Evolutionary conservation across 1,140 invertebrate species (phyloP).

Genomic region (Epicauta chinensis): DNA sequence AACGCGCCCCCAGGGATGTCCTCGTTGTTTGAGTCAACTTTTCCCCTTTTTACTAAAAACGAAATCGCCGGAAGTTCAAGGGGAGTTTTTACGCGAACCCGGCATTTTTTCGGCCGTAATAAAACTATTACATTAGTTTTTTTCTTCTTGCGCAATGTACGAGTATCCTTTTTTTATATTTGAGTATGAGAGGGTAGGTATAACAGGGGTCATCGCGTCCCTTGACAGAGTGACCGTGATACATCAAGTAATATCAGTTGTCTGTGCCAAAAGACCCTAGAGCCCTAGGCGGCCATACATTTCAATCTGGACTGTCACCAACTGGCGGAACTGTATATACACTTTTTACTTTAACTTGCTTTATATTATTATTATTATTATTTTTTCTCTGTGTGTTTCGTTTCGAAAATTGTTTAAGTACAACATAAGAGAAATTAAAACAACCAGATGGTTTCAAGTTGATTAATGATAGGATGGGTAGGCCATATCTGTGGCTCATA

Average conservation of each 20-base stretch:
- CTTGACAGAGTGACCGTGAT: constrained; percentile 42
- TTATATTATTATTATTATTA: too few relatives aligned
- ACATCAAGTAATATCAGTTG: constrained; percentile 44
- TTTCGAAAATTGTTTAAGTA: too few relatives aligned
- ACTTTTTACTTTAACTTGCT: too few relatives aligned
- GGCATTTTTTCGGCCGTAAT: constrained; percentile 39
- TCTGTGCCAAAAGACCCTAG: constrained; percentile 33
- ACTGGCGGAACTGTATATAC: not conserved
- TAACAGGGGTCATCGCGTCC: constrained; percentile 30
- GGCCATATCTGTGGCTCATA: constrained; percentile 9
- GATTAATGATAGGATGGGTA: constrained; percentile 11
- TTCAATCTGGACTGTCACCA: constrained; percentile 41
- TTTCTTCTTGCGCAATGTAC: constrained; percentile 17
- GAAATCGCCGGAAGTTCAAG: constrained; percentile 3
- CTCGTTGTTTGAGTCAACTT: not conserved
- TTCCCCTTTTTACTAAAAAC: not conserved
- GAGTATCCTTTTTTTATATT: not conserved
- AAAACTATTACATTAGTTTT: constrained; percentile 44
- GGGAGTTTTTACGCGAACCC: constrained; percentile 13
- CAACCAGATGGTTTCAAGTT: constrained; percentile 7
- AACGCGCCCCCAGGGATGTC: too few relatives aligned
- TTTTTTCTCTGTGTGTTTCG: too few relatives aligned
- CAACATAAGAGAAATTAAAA: constrained; percentile 7
- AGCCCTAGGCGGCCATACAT: constrained; percentile 40
- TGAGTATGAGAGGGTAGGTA: not conserved